Conservation (phyloP, 2,797 vertebrate species). For the Macropus fuliginosus region DNA sequence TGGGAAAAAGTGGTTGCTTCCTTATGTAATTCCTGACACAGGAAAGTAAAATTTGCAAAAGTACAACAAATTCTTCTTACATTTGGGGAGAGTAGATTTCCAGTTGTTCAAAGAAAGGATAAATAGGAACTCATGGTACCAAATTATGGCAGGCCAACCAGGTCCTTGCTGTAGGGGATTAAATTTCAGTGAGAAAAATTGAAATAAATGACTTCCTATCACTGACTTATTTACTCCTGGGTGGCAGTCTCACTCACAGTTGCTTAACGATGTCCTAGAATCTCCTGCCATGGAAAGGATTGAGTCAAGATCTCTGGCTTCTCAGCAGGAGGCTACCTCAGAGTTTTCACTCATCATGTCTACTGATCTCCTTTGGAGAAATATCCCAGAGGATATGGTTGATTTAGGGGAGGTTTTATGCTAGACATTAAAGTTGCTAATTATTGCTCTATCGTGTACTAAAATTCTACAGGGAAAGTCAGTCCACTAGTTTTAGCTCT, state of each 20-base stretch:
- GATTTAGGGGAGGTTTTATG: not conserved
- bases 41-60: not conserved
- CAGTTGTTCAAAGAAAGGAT: not conserved
- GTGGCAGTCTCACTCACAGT: not conserved
- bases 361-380: not conserved
- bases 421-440: not conserved
- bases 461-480: not conserved
- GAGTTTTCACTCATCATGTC: not conserved
- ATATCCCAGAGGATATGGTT: not conserved
- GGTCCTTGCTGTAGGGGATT: not conserved
- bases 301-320: not conserved
- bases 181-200: not conserved
- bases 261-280: not conserved
- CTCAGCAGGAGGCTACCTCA: not conserved
- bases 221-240: not conserved
- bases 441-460: not conserved
- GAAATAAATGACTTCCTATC: not conserved
- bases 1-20: not conserved
- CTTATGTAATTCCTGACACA: not conserved
- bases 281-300: not conserved
- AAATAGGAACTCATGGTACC: not conserved
- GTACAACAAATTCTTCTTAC: not conserved
- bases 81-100: not conserved
- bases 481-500: not conserved
- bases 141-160: not conserved